Evolutionary conservation across 2,113 vertebrate species (phyloP).

Genomic region (human): GRCh38 chr9:69920001-69920500

Average conservation of each 20-base stretch:
- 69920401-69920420: neutral
- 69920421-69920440: neutral
- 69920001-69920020: neutral
- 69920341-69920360: constrained; percentile 34
- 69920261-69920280: constrained; percentile 36
- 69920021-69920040: neutral
- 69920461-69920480: neutral
- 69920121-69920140: neutral
- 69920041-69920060: neutral
- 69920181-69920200: neutral
- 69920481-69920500: neutral
- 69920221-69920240: neutral
- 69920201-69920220: neutral
- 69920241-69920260: constrained; percentile 18
- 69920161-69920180: constrained; percentile 19
- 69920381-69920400: constrained; percentile 14
- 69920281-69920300: constrained; percentile 4
- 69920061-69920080: neutral
- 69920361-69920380: constrained; percentile 34
- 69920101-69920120: neutral
- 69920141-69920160: neutral
- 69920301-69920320: neutral
- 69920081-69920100: neutral
- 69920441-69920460: neutral
- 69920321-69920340: constrained; percentile 41